Base-by-base conservation (phyloP, 2,888 invertebrate species). In the Caenorhabditis afra region DNA sequence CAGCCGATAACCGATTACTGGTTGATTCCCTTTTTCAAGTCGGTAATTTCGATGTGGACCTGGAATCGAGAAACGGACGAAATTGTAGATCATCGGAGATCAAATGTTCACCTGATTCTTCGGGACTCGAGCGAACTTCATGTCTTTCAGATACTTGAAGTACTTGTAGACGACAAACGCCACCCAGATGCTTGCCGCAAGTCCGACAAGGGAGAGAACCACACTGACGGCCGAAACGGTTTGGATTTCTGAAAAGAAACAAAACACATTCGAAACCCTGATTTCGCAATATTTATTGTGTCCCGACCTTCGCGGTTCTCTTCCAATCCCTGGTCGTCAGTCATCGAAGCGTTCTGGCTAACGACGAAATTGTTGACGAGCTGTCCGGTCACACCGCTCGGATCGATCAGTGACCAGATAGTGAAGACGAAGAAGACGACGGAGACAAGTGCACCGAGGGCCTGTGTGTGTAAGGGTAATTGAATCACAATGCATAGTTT, bases 321-420 rank as follows among this genome's bases (percentile, higher is more conserved):
- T 3, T 59, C 53, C 11, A 82, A 41, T 41, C 81, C 84, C 35
- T 77, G 70, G 41, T 84, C 77, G 0, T 67, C 81, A 1, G 76
- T 57, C 37, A 62, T 35, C 1, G 82, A 74, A 11, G 67, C 45
- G 52, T 84, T 84, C 35, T 74, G 70, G 16, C 53, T 70, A 10
- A 81, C 70, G 16, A 84, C 65, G 39, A 82, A 81, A 55, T 84
- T 80, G 53, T 81, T 84, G 23, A 81, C 81, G 10, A 81, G 59
- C 53, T 75, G 49, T 52, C 79, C 82, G 23, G 80, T 78, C 5
- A 47, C 61, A 11, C 82, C 81, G 16, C 62, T 61, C 44, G 84
- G 84, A 52, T 84, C 82, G 44, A 84, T 80, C n/a, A 84, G 61
- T 0, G 84, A 79, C 84, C 84, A 84, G 53, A 83, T 45, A 3